phyloP scores from a whole-genome alignment of 2,113 vertebrate species.

The Chroicocephalus ridibundus region DNA sequence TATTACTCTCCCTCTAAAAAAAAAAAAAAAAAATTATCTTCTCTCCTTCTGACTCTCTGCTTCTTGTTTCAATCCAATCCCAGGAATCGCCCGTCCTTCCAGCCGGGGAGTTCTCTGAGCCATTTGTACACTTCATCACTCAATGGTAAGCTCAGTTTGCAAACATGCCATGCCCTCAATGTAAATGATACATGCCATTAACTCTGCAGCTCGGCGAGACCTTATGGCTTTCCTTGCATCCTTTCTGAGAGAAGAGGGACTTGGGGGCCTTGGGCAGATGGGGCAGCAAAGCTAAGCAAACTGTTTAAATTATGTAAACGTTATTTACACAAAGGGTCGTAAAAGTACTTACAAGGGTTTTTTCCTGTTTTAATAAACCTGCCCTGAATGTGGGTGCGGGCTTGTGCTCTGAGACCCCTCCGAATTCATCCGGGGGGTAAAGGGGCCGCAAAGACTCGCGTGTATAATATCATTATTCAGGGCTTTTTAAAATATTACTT shows the following conservation, averaged over 20 bases:
- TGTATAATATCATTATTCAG: background rate
- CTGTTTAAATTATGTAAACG: constrained; percentile 82
- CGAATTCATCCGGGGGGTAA: background rate
- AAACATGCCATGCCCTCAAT: constrained; percentile 71
- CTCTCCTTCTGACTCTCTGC: constrained; percentile 50
- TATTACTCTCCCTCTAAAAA: background rate
- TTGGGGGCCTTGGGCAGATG: constrained; percentile 77
- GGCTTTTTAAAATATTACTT: background rate
- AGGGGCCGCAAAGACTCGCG: background rate
- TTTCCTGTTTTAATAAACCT: constrained; percentile 70
- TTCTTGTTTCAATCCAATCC: constrained; percentile 31
- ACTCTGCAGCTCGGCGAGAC: constrained; percentile 62
- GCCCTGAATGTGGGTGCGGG: background rate
- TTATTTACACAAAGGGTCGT: constrained; percentile 88
- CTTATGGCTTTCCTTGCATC: constrained; percentile 70
- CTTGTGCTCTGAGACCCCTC: background rate
- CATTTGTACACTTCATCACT: constrained; percentile 98
- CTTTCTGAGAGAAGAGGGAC: constrained; percentile 68
- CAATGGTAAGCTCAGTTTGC: constrained; percentile 91
- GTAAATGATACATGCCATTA: constrained; percentile 79
- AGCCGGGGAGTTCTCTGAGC: constrained; percentile 93
- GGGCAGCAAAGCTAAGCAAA: constrained; percentile 76
- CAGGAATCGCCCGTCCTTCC: constrained; percentile 97
- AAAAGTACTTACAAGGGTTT: constrained; percentile 50
- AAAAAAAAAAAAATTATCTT: background rate